Percentiles rank a stretch among this genome's conserved stretches.
These are phyloP conservation scores for Tachyglossus aculeatus DNA, from an alignment of 2,797 vertebrate genomes.

Conservation along the genomic window DNA sequence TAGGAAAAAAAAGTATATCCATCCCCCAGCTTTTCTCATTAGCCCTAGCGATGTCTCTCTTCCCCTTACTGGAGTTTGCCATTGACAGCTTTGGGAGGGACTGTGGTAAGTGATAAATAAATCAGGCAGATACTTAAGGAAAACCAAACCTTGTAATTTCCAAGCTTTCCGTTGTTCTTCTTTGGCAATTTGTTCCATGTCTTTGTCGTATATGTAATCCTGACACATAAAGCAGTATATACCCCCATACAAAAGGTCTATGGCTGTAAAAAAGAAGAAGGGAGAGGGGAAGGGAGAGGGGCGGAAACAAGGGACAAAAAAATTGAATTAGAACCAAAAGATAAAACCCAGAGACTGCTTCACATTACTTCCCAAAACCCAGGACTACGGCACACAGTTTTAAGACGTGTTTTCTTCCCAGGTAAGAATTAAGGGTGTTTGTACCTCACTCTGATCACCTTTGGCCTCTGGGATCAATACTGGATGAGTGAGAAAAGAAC, in stretches of 20 bases:
- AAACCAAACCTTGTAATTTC: constrained; percentile 94
- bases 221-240: constrained; percentile 99
- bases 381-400: not conserved
- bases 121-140: constrained; percentile 40
- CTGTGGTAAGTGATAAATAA: constrained; percentile 41
- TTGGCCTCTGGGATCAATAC: not conserved
- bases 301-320: not conserved
- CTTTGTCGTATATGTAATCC: constrained; percentile 99
- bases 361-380: not conserved
- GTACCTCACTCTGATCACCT: no score
- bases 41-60: not conserved
- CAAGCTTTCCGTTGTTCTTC: constrained; percentile 98
- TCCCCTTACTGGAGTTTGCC: constrained; percentile 35
- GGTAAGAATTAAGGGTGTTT: no score
- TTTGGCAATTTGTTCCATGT: constrained; percentile 99
- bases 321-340: not conserved
- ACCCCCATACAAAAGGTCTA: constrained; percentile 96
- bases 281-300: not conserved
- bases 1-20: not conserved
- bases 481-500: not conserved
- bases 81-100: constrained; percentile 44
- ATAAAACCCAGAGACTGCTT: not conserved
- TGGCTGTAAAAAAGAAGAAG: constrained; percentile 79
- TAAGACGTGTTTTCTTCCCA: not conserved
- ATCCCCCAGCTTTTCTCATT: not conserved